Conservation (phyloP, 2,888 invertebrate species). For the Hirtodrosophila histrioides region DNA sequence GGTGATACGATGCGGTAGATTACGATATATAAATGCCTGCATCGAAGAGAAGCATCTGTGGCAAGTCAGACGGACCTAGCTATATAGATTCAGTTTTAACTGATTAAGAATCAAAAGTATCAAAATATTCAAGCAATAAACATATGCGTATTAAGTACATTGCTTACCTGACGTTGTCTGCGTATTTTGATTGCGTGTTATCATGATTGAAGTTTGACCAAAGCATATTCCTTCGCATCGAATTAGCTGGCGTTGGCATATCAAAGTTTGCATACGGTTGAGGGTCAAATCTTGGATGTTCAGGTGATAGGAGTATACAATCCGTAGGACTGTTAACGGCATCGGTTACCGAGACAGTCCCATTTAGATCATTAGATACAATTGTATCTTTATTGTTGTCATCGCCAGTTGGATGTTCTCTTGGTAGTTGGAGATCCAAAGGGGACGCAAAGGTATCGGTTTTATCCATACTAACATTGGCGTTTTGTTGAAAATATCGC, state of each 20-base stretch:
- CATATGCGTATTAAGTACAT: not conserved
- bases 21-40: too few relatives aligned
- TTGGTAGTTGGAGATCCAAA: conserved; percentile 28
- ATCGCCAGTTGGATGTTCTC: conserved; percentile 9
- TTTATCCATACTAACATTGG: conserved; percentile 22
- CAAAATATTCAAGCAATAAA: too few relatives aligned
- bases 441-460: conserved; percentile 29
- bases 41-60: too few relatives aligned
- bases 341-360: conserved; percentile 10
- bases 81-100: too few relatives aligned
- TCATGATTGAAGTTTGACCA: conserved; percentile 81
- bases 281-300: conserved; percentile 38
- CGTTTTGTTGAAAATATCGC: conserved; percentile 44
- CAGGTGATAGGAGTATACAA: conserved; percentile 37
- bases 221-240: conserved; percentile 78
- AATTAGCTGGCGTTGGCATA: conserved; percentile 44
- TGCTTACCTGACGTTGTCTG: conserved; percentile 74
- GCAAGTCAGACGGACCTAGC: too few relatives aligned
- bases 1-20: too few relatives aligned
- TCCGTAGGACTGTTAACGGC: conserved; percentile 22
- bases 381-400: conserved; percentile 27
- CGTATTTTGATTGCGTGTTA: conserved; percentile 65
- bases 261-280: conserved; percentile 44
- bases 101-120: too few relatives aligned
- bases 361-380: conserved; percentile 22